Percentiles rank a stretch among this genome's conserved stretches.
These are phyloP conservation scores for Pedionomus torquatus DNA, from an alignment of 2,113 vertebrate species.

Conservation along the genomic window DNA sequence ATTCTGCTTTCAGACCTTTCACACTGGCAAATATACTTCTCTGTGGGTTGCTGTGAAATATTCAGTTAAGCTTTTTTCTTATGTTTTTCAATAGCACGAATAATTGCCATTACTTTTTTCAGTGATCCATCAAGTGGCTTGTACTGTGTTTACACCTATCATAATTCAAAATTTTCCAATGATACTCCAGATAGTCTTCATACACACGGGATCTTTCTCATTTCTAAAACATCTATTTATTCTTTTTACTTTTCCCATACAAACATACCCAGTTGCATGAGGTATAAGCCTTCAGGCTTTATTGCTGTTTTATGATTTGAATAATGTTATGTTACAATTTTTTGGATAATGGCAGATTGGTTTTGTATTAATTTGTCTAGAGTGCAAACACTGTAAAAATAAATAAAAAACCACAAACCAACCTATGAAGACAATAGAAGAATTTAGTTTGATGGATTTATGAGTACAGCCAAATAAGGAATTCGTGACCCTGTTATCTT, in stretches of 20 bases:
- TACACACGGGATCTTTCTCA: background rate
- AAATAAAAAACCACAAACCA: background rate
- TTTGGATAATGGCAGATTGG: background rate
- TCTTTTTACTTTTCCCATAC: background rate
- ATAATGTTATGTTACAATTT: background rate
- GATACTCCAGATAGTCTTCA: background rate
- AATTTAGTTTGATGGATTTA: background rate
- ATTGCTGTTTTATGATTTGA: background rate
- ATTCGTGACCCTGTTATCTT: background rate
- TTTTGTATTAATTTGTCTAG: background rate
- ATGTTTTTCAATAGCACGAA: background rate
- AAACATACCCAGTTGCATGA: background rate
- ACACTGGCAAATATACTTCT: background rate
- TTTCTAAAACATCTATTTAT: background rate
- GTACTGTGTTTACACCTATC: background rate
- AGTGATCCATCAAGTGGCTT: background rate
- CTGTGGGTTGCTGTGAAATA: background rate
- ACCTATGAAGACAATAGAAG: background rate
- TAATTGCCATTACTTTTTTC: background rate
- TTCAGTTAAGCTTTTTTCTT: background rate
- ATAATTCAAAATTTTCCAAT: background rate
- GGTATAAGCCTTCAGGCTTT: background rate
- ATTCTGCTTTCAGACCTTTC: background rate
- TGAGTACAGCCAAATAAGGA: background rate
- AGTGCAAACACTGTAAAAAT: background rate